Conservation (phyloP, 2,888 invertebrate species). For the Ennomos quercinarius region DNA sequence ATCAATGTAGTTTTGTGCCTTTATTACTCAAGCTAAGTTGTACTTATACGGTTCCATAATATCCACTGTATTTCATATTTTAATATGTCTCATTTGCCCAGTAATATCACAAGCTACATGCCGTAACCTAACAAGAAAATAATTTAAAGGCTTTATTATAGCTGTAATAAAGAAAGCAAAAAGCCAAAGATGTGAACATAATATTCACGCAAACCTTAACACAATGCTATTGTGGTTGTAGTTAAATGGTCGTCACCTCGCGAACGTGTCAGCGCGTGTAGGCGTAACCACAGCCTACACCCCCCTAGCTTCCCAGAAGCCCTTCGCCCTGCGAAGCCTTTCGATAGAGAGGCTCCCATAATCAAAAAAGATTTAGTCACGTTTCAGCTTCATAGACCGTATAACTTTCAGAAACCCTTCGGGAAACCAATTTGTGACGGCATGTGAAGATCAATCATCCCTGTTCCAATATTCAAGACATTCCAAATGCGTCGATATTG, state of each 20-base stretch:
- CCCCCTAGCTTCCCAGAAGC: constrained; percentile 26
- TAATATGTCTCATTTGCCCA: no score
- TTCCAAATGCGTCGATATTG: constrained; percentile 15
- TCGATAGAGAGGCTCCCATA: constrained; percentile 34
- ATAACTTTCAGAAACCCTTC: constrained; percentile 15
- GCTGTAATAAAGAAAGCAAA: neutral
- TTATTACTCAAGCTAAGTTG: no score
- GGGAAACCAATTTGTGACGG: constrained; percentile 20
- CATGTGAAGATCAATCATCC: constrained; percentile 20
- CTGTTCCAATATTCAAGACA: constrained; percentile 1
- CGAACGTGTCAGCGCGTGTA: constrained; percentile 57
- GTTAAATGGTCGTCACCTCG: constrained; percentile 42
- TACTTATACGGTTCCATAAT: no score
- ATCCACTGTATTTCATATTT: no score
- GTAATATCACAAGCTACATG: no score
- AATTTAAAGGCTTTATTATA: no score
- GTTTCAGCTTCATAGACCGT: constrained; percentile 17
- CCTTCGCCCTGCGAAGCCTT: constrained; percentile 26
- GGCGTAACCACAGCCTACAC: constrained; percentile 52
- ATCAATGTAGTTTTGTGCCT: no score
- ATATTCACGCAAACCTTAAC: constrained; percentile 32
- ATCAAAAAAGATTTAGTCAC: constrained; percentile 30
- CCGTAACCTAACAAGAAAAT: no score
- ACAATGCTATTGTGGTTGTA: constrained; percentile 35
- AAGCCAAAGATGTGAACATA: constrained; percentile 11